Evolutionary conservation across 53 echinoderm and acorn worm genomes (phyloP).

Genomic region (Temnopleurus reevesii): DNA sequence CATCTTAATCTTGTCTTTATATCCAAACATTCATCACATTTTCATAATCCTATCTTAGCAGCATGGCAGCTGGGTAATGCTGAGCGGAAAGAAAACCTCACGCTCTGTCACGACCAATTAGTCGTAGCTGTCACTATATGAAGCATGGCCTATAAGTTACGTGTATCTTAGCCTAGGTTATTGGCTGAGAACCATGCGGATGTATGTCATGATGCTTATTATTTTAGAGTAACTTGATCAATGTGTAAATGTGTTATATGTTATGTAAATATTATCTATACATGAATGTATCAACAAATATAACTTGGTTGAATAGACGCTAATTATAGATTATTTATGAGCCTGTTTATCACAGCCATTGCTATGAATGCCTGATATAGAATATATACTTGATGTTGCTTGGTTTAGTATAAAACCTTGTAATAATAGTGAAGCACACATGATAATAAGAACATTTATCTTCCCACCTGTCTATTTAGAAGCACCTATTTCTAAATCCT

Average conservation of each 20-base stretch:
- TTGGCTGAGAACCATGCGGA: not conserved
- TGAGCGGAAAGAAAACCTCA: not conserved
- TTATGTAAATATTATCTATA: not conserved
- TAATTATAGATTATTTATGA: not conserved
- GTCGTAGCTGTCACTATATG: not conserved
- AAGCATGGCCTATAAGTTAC: slow-evolving; percentile 17
- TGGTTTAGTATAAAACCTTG: not conserved
- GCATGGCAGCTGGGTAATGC: not conserved
- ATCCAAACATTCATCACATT: slow-evolving; percentile 31
- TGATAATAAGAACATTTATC: not conserved
- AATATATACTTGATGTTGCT: not conserved
- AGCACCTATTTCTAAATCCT: slow-evolving; percentile 40
- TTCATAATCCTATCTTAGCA: slow-evolving; percentile 6
- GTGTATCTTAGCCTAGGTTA: not conserved
- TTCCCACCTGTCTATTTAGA: not conserved
- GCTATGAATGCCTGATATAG: not conserved
- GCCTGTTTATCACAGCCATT: not conserved
- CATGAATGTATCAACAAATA: not conserved
- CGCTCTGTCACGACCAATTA: not conserved
- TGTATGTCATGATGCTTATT: not conserved
- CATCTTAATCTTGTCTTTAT: slow-evolving; percentile 3
- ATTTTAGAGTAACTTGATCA: not conserved
- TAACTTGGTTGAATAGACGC: not conserved
- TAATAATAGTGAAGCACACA: not conserved
- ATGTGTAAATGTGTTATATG: not conserved